A percentile compares a stretch with the other conserved stretches of the same genome.
phyloP scores from a whole-genome alignment of 2,113 vertebrate species.

The Ceuthmochares aereus region DNA sequence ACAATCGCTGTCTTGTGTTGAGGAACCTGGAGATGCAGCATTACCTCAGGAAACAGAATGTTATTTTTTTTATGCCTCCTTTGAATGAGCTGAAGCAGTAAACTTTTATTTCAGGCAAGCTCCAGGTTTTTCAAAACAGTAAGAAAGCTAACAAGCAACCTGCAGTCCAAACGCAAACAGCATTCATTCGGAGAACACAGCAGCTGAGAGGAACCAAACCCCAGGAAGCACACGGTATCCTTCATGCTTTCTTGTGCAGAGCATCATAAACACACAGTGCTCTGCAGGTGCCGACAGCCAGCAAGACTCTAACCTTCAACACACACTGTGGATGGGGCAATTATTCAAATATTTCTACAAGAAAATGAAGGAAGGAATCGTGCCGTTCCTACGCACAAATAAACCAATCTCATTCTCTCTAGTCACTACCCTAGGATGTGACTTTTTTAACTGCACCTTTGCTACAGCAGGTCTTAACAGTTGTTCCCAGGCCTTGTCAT shows the following conservation, averaged over 20 bases:
- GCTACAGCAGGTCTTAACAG: background rate
- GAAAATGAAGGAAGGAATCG: background rate
- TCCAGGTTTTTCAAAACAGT: background rate
- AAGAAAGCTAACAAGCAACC: background rate
- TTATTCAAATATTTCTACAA: background rate
- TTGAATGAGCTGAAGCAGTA: background rate
- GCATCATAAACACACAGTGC: background rate
- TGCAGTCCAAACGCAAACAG: background rate
- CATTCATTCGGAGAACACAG: background rate
- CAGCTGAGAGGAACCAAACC: background rate
- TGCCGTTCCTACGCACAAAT: background rate
- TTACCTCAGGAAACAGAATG: background rate
- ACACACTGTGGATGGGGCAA: rapidly evolving
- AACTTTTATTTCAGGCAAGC: background rate
- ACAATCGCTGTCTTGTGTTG: background rate
- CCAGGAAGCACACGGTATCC: background rate
- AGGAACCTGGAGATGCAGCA: background rate
- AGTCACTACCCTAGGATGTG: background rate
- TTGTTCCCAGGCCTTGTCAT: background rate
- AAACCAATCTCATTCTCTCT: background rate
- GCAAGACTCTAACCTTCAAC: background rate
- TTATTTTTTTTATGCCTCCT: background rate
- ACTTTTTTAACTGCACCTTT: background rate
- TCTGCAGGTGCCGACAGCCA: background rate
- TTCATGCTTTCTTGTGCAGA: background rate